phyloP scores from a whole-genome alignment of 2,888 invertebrate species.

The Torymus auratus region DNA sequence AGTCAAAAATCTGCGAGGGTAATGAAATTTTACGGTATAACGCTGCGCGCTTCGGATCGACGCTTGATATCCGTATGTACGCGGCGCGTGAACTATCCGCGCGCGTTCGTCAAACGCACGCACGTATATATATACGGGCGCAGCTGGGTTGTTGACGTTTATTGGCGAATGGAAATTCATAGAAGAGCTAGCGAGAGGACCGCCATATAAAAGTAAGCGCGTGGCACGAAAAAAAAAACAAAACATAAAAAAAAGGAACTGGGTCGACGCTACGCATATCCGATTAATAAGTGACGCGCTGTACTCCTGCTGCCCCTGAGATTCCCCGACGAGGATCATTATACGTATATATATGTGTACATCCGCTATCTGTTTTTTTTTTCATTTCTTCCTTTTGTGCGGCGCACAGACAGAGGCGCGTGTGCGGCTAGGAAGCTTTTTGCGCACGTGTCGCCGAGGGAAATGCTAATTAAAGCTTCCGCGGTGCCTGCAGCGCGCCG shows the following conservation, averaged over 20 bases:
- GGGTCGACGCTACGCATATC: background rate
- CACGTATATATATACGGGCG: background rate
- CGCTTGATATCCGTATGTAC: too few species aligned
- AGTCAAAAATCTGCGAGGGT: slow-evolving; percentile 16
- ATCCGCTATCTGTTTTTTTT: too few species aligned
- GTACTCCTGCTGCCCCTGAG: too few species aligned
- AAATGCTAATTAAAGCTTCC: slow-evolving; percentile 44
- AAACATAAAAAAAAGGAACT: background rate
- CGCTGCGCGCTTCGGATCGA: slow-evolving; percentile 1
- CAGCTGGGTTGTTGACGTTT: slow-evolving; percentile 33
- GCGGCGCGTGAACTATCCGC: too few species aligned
- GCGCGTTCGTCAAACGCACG: too few species aligned
- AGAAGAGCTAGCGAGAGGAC: background rate
- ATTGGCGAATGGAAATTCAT: slow-evolving; percentile 44
- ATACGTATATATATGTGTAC: too few species aligned
- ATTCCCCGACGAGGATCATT: too few species aligned
- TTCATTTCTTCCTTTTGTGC: background rate
- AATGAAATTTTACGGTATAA: slow-evolving; percentile 41
- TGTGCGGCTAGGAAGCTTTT: background rate
- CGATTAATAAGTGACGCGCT: too few species aligned
- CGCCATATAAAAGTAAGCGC: slow-evolving; percentile 14
- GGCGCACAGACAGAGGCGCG: background rate
- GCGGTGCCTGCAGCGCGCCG: background rate
- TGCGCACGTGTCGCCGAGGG: slow-evolving; percentile 19
- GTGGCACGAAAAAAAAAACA: background rate